Conservation (phyloP, 2,113 vertebrate species). For the Atractosteus spatula region DNA sequence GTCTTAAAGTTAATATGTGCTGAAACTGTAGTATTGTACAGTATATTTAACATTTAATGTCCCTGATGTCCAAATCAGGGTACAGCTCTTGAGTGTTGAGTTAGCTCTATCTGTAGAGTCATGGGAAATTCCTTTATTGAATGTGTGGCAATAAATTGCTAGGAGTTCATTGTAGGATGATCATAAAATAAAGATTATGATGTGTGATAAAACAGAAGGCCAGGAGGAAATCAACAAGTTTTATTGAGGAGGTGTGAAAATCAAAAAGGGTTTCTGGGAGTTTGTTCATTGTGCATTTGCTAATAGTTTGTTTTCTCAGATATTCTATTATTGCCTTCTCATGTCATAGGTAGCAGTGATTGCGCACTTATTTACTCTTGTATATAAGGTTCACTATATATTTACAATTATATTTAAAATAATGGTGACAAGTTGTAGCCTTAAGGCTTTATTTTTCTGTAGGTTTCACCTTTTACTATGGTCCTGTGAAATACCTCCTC, state of each 20-base stretch:
- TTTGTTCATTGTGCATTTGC: not conserved
- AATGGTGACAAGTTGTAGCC: not conserved
- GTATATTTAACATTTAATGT: slow-evolving; percentile 25
- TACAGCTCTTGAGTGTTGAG: not conserved
- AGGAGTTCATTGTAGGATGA: slow-evolving; percentile 15
- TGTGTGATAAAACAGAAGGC: slow-evolving; percentile 21
- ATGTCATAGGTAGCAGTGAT: too few relatives aligned
- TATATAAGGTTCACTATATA: too few relatives aligned
- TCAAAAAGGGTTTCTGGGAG: not conserved
- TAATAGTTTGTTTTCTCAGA: too few relatives aligned
- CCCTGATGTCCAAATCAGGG: slow-evolving; percentile 21
- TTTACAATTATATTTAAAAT: too few relatives aligned
- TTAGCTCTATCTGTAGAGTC: not conserved
- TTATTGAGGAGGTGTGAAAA: slow-evolving; percentile 4
- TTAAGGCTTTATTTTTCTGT: not conserved
- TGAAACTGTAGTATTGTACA: slow-evolving; percentile 5
- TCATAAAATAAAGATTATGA: slow-evolving; percentile 29
- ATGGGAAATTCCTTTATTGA: slow-evolving; percentile 18
- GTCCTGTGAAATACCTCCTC: not conserved
- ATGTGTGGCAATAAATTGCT: slow-evolving; percentile 14
- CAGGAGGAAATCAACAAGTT: slow-evolving; percentile 1
- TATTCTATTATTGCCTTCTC: too few relatives aligned
- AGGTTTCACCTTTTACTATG: not conserved
- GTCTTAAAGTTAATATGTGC: slow-evolving; percentile 11
- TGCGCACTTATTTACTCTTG: too few relatives aligned